Base-by-base conservation (phyloP, 1,140 invertebrate species). In the Teleogryllus occipitalis region DNA sequence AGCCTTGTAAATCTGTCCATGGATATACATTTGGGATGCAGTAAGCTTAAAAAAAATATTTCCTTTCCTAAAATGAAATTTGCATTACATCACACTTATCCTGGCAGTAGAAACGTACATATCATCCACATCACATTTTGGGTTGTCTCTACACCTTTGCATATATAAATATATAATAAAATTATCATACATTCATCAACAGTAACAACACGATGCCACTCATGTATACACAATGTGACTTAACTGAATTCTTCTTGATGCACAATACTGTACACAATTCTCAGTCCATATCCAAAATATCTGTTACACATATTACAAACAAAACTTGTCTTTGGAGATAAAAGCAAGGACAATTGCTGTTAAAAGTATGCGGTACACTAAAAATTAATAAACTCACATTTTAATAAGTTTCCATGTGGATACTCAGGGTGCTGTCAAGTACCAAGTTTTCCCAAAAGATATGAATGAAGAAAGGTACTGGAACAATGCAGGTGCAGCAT, bases 171-270 rank as follows among this genome's bases (percentile, higher is more conserved):
- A 54, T 65, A 80, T 54, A 15, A 80, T 46, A 80, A 73, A 80
- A 74, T 80, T 76, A 22, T 27, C 27, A 27, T 48, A 77, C 79
- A 80, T n/a, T 76, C 79, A 80, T 72, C 22, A 77, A 77, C 76
- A 80, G 47, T 80, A 80, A 72, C 79, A 80, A 65, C 39, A 15
- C 12, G 18, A 75, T 74, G 47, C 18, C 21, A 54, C 1, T 49
- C 76, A 65, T 65, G 54, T 65, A 65, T 65, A 65, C 54, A 65
- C 54, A 65, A 65, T 65, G 18, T 65, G 54, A 65, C 54, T 65
- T 65, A 65, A 65, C 54, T 65, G 54, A 65, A 65, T 65, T 65
- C 54, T 14, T 10, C 18, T 65, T 65, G 7, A 65, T 65, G 54
- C 54, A 14, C 54, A 65, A 77, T 14, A 21, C 8, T 47, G n/a